Conservation (phyloP, 2,113 vertebrate genomes). For the Thomomys bottae region DNA sequence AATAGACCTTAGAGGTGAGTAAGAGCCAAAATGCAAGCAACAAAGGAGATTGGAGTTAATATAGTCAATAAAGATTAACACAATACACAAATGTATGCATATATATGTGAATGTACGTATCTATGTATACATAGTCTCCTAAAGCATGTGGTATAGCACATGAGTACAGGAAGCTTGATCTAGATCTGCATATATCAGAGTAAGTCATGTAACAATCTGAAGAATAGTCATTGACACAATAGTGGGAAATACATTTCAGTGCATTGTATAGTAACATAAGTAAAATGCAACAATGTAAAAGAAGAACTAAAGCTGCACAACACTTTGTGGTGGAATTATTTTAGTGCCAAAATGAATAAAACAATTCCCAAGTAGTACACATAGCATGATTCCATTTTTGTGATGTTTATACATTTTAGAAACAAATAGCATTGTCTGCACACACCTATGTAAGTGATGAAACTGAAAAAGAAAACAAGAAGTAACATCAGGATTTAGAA, state of each 20-base stretch:
- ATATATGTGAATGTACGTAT: no score
- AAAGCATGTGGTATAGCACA: background rate
- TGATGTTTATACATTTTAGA: background rate
- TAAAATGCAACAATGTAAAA: background rate
- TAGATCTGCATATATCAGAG: background rate
- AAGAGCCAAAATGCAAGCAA: background rate
- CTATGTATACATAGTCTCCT: no score
- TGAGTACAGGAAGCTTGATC: background rate
- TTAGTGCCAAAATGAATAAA: background rate
- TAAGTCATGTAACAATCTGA: background rate
- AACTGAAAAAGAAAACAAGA: background rate
- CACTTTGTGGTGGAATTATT: background rate
- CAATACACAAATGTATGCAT: background rate
- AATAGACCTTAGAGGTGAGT: background rate
- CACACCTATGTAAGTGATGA: background rate
- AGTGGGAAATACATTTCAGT: background rate
- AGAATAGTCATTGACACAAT: background rate
- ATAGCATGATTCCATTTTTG: background rate
- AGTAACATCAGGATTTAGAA: background rate
- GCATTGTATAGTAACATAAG: background rate
- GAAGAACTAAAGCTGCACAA: background rate
- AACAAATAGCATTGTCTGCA: background rate
- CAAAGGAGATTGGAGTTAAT: background rate
- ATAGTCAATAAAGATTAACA: background rate
- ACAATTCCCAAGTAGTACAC: background rate